phyloP scores from a whole-genome alignment of 2,797 vertebrate species.

The Schizopygopsis malacanthus region DNA sequence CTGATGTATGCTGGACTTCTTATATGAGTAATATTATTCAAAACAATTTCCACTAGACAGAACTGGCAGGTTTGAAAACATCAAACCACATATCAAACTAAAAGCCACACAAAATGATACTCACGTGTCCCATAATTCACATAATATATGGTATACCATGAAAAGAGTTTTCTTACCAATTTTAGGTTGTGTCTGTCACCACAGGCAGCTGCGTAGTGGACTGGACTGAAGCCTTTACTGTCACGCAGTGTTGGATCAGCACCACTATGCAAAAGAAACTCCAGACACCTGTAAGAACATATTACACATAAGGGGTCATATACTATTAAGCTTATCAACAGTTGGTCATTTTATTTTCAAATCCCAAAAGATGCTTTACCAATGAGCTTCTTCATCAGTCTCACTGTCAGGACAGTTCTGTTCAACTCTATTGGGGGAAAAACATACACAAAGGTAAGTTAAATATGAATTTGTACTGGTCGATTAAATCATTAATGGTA shows the following conservation, averaged over 20 bases:
- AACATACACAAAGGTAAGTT: neutral
- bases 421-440: constrained; percentile 75
- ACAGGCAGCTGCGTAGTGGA: constrained; percentile 97
- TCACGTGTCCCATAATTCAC: neutral
- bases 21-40: neutral
- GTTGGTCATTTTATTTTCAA: neutral
- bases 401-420: constrained; percentile 80
- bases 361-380: constrained; percentile 78
- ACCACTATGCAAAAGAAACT: constrained; percentile 95
- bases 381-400: constrained; percentile 89
- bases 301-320: neutral
- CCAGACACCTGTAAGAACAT: constrained; percentile 85
- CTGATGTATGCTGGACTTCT: neutral
- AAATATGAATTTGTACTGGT: neutral
- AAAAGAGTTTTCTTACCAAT: constrained; percentile 80
- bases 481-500: neutral
- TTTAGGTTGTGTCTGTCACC: constrained; percentile 97
- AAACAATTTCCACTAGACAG: too few relatives aligned
- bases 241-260: constrained; percentile 95
- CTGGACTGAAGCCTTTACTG: constrained; percentile 94
- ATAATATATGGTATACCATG: neutral
- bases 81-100: neutral
- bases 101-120: neutral
- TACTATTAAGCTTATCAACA: too few relatives aligned
- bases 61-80: neutral